These are phyloP conservation scores for Austrolebias charrua DNA, from an alignment of 2,797 vertebrate species.

Conservation along the genomic window DNA sequence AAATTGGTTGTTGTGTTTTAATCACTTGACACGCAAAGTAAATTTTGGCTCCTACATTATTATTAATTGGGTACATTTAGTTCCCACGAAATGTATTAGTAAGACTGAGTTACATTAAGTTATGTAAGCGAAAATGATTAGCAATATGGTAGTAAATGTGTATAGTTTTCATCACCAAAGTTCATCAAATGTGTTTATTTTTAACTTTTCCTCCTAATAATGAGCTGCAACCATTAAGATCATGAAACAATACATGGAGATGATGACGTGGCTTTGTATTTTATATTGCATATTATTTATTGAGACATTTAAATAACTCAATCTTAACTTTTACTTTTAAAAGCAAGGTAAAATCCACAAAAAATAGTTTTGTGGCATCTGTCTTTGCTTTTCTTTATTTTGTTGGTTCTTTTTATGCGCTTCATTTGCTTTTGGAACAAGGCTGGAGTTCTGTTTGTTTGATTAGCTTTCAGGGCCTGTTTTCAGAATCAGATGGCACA, in stretches of 20 bases:
- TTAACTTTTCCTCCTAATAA: too few species aligned
- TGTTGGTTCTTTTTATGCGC: slow-evolving; percentile 5
- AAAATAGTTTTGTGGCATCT: slow-evolving; percentile 17
- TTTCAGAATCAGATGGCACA: slow-evolving; percentile 70
- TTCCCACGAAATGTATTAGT: too few species aligned
- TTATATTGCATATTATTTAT: background rate
- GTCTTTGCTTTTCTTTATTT: slow-evolving; percentile 7
- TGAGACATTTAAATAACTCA: background rate
- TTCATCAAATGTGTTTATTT: background rate
- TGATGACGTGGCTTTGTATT: background rate
- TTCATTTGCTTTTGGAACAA: slow-evolving; percentile 49
- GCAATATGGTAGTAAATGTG: background rate
- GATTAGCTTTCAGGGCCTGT: slow-evolving; percentile 58
- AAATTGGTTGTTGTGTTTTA: background rate
- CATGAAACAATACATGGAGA: too few species aligned
- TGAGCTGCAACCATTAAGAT: too few species aligned
- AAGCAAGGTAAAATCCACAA: slow-evolving; percentile 22
- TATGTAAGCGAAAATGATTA: too few species aligned
- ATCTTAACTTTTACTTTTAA: slow-evolving; percentile 20
- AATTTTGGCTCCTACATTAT: too few species aligned
- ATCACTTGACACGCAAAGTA: background rate
- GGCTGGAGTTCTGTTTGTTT: slow-evolving; percentile 63
- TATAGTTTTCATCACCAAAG: background rate
- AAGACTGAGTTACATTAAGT: too few species aligned
- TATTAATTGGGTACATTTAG: too few species aligned